These are phyloP conservation scores for Galeopterus variegatus DNA, from an alignment of 2,113 vertebrate genomes.

Conservation along the genomic window DNA sequence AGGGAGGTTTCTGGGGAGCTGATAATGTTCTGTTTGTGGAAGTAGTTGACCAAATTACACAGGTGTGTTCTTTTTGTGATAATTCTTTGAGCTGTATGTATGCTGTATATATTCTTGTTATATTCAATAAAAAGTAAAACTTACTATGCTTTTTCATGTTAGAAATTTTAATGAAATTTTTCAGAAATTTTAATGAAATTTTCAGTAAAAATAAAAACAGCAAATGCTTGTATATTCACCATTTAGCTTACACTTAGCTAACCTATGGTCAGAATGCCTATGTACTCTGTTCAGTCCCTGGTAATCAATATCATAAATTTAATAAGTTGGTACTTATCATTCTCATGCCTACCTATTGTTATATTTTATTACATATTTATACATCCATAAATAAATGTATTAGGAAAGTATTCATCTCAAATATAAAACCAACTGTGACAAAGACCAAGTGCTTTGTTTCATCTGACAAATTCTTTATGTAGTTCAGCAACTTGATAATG, in stretches of 20 bases:
- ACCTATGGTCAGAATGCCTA: neutral
- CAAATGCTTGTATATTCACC: neutral
- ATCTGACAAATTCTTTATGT: neutral
- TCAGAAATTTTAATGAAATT: too few relatives aligned
- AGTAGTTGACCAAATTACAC: neutral
- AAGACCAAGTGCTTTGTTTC: neutral
- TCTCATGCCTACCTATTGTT: neutral
- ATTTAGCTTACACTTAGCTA: neutral
- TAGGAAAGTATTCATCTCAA: neutral
- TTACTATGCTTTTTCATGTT: neutral
- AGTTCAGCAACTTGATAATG: neutral
- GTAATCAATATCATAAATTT: neutral
- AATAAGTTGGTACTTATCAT: neutral
- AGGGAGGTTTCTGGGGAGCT: neutral
- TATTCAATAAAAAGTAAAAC: constrained; percentile 32
- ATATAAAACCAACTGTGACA: neutral
- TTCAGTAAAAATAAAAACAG: neutral
- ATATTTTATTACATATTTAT: constrained; percentile 19
- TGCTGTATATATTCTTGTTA: constrained; percentile 20
- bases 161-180: constrained; percentile 24
- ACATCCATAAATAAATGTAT: neutral
- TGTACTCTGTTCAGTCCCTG: neutral
- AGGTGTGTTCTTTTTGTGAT: constrained; percentile 40
- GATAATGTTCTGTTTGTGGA: constrained; percentile 23
- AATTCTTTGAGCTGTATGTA: constrained; percentile 18